Evolutionary conservation across 2,888 invertebrate species (phyloP), one percentile per base, ranked within the genome.

Genomic region (Machimus rusticus): DNA sequence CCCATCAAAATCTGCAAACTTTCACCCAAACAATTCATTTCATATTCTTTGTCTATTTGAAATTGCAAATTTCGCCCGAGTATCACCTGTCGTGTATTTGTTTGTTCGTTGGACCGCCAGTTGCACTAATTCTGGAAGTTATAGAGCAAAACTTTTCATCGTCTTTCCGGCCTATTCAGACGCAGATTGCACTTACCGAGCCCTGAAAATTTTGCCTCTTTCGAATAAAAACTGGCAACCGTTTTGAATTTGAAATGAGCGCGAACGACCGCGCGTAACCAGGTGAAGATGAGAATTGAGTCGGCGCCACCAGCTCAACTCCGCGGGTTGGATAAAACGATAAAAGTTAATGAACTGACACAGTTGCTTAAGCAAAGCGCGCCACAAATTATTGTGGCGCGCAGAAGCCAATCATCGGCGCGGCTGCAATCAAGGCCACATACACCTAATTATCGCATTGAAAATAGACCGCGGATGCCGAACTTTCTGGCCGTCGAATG

Each of bases 381-480:
- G 76, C 37, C 37, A 16, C 37, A n/a, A 76, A 19, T 39, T 16
- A 76, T 76, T 39, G 76, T 19, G 37, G 28, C 28, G 12, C 2
- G 28, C 34, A 46, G 79, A 23, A 46, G 79, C 23, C 79, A 79
- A 46, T 82, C 82, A 82, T 82, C 5, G 37, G 76, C 39, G 6
- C 37, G 37, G 78, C 23, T 78, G 82, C 51, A 82, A 82, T 82
- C 82, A 82, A 57, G 82, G 82, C 51, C 82, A 57, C 51, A 82
- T 28, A 82, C 39, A 39, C 39, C 39, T 57, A 82, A 82, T 57
- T 82, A 82, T 66, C 46, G 57, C 66, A 37, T 23, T 28, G 57
- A 82, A 82, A 82, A 82, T 82, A 37, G 57, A 82, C 37, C 66
- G 66, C 82, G 57, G 51, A 82, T 82, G 55, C 39, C 82, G 51